These are phyloP conservation scores for Ormyrus thymus DNA, from an alignment of 2,888 invertebrate species.

Conservation along the genomic window DNA sequence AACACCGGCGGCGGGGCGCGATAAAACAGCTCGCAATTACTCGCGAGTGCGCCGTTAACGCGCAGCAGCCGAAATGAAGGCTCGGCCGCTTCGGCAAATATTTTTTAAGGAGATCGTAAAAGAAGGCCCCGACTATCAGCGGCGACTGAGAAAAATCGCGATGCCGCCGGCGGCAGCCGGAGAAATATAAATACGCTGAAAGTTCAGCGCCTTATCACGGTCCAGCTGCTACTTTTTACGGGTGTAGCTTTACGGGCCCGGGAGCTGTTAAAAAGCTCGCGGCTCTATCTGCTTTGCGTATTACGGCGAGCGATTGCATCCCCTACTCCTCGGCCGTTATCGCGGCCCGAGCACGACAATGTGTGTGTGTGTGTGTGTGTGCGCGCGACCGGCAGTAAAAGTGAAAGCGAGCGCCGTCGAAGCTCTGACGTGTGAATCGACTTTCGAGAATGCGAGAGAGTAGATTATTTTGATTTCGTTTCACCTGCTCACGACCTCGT, in stretches of 20 bases:
- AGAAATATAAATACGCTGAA: slow-evolving; percentile 6
- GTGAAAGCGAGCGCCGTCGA: neutral
- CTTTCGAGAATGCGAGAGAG: neutral
- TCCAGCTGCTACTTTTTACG: slow-evolving; percentile 27
- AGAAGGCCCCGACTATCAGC: neutral
- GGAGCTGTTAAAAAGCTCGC: slow-evolving; percentile 3
- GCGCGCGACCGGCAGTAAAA: neutral
- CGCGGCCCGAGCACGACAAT: neutral
- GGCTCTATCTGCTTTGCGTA: slow-evolving; percentile 1
- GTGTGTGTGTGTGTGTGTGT: neutral
- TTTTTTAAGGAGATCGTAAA: slow-evolving; percentile 12
- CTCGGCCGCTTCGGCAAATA: slow-evolving; percentile 8
- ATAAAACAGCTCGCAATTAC: slow-evolving; percentile 9
- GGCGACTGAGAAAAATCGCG: neutral
- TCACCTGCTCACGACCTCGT: too few relatives aligned
- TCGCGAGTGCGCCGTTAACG: slow-evolving; percentile 20
- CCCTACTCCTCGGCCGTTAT: too few relatives aligned
- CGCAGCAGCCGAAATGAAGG: slow-evolving; percentile 5
- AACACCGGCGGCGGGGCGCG: neutral
- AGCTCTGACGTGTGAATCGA: neutral
- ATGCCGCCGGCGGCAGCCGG: neutral
- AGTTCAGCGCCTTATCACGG: slow-evolving; percentile 26
- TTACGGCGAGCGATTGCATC: too few relatives aligned
- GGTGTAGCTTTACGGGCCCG: neutral
- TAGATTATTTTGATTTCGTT: too few relatives aligned